Base-by-base conservation (phyloP, 2,888 invertebrate species). In the Lymantria dispar region DNA sequence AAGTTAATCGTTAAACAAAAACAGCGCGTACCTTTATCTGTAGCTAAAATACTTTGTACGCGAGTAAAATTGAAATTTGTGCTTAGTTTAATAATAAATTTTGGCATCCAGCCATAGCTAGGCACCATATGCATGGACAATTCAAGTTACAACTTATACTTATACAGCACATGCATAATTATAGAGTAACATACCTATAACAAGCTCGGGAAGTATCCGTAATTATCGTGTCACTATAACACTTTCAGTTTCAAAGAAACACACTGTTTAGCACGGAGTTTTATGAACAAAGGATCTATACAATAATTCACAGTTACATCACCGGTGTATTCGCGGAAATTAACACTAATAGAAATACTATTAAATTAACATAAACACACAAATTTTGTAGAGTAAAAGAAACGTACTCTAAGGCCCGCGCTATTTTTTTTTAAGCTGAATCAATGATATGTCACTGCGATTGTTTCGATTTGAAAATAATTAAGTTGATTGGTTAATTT, bases 21-120 rank as follows among this genome's bases (percentile, higher is more conserved):
- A 47, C 41, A 13, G 11, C 43, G 38, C 31, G 43, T 53, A 22
- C 22, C 22, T 22, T n/a, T n/a, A 54, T 63, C 55, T 51, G 57
- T 64, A 59, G 60, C 70, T 51, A 74, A 79, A 85, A 85, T 85
- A 85, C 68, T 71, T 63, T 72, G 68, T 62, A 68, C 65, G 57
- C 57, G 52, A 61, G 72, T 76, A 79, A 85, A 81, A 78, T 78
- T 77, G 72, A 81, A 85, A 81, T 83, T 22, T 80, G 77, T 74
- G 72, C 62, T 62, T 67, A 60, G 74, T 72, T 78, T 83, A 85
- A 83, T 85, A 83, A 85, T 87, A 88, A 66, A 83, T 76, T 74
- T 78, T 89, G 89, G 89, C 89, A 71, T 72, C 62, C 48, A 66
- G 88, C 89, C 89, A 87, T 74, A 57, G 56, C 63, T 72, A 70